Percentiles rank a stretch among this genome's conserved stretches.
phyloP scores from a whole-genome alignment of 2,888 invertebrate species.

The Hesperia comma region DNA sequence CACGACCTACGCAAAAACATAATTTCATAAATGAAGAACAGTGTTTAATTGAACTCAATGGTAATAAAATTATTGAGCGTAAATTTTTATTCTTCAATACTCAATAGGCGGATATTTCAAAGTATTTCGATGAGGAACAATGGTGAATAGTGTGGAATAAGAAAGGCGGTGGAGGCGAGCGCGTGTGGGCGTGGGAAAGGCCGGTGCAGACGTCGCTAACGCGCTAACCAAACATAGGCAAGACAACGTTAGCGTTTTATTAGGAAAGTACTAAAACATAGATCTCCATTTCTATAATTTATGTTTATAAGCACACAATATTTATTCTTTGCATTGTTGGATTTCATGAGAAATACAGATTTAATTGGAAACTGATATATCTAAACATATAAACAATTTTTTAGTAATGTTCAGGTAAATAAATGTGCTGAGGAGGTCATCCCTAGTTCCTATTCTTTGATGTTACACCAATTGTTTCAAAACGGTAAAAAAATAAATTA shows the following conservation, averaged over 20 bases:
- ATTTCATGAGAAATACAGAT: background rate
- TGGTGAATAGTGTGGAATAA: constrained; percentile 60
- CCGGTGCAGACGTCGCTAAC: constrained; percentile 67
- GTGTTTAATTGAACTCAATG: background rate
- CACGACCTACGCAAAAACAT: too few relatives aligned
- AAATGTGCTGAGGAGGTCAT: too few relatives aligned
- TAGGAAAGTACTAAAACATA: constrained; percentile 5
- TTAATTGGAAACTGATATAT: too few relatives aligned
- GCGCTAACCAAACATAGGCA: constrained; percentile 68
- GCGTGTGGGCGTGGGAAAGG: constrained; percentile 74
- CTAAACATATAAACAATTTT: too few relatives aligned
- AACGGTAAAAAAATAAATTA: too few relatives aligned
- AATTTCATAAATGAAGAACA: too few relatives aligned
- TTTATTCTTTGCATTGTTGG: background rate
- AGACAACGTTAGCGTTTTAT: constrained; percentile 7
- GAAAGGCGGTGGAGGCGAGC: constrained; percentile 51
- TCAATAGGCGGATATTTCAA: constrained; percentile 14
- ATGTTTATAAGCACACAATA: background rate
- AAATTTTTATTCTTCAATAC: constrained; percentile 17
- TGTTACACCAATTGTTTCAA: too few relatives aligned
- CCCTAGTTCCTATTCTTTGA: too few relatives aligned
- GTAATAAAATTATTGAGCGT: constrained; percentile 1
- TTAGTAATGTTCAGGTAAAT: too few relatives aligned
- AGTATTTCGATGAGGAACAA: constrained; percentile 42
- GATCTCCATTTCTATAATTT: background rate